A percentile compares a stretch with the other conserved stretches of the same genome.
Evolutionary conservation across 2,113 vertebrate genomes (phyloP).

Genomic region (Colius striatus): DNA sequence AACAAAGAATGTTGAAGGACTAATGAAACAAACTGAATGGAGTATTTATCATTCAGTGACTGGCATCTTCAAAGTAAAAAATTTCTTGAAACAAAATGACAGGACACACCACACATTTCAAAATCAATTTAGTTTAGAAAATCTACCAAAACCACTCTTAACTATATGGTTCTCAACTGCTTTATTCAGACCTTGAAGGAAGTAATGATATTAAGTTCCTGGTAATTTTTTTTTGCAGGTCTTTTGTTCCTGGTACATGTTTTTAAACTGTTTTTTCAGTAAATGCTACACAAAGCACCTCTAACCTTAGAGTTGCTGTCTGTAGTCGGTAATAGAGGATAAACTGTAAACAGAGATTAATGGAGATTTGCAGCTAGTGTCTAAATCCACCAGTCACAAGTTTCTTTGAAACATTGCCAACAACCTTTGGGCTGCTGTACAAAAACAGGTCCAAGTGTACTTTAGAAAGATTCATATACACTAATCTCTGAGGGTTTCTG

Average conservation of each 20-base stretch:
- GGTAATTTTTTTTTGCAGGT: background rate
- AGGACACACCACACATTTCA: background rate
- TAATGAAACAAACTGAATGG: background rate
- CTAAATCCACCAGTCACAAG: conserved; percentile 13
- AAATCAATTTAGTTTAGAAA: background rate
- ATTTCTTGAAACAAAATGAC: background rate
- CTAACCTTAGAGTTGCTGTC: background rate
- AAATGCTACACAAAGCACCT: background rate
- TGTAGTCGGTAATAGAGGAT: background rate
- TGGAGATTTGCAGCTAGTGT: conserved; percentile 32
- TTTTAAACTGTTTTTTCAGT: background rate
- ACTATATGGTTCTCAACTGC: background rate
- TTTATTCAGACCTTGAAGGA: background rate
- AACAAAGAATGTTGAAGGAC: background rate
- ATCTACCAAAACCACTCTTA: background rate
- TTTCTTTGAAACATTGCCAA: conserved; percentile 27
- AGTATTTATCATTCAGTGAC: background rate
- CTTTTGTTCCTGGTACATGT: background rate
- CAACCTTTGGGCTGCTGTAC: conserved; percentile 5
- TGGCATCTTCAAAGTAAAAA: background rate
- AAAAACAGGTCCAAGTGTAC: background rate
- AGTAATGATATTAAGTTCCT: background rate
- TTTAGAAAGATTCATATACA: background rate
- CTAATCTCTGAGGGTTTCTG: background rate
- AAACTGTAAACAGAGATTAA: conserved; percentile 52